phyloP scores from a whole-genome alignment of 2,113 vertebrate genomes.

The Acrocephalus arundinaceus region DNA sequence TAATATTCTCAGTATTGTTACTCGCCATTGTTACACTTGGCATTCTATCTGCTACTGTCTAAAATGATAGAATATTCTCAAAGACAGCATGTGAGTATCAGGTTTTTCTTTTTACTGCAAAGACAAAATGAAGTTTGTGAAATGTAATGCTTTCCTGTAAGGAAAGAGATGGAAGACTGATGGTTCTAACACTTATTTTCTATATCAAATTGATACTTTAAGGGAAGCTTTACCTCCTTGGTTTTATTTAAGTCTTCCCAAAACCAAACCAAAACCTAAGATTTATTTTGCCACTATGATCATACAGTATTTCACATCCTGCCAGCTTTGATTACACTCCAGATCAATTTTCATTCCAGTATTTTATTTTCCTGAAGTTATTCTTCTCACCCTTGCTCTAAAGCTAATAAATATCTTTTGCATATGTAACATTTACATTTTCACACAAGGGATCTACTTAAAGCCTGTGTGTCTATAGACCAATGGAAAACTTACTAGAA shows the following conservation, averaged over 20 bases:
- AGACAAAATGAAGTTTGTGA: not conserved
- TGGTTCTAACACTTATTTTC: not conserved
- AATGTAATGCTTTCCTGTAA: not conserved
- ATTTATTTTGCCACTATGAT: not conserved
- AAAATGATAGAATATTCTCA: not conserved
- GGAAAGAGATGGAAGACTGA: not conserved
- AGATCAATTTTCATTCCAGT: not conserved
- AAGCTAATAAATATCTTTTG: not conserved
- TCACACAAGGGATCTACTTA: not conserved
- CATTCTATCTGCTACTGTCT: not conserved
- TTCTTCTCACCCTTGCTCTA: not conserved
- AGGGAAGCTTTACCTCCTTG: not conserved
- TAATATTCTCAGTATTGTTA: not conserved
- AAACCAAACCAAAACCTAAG: not conserved
- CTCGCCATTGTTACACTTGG: slow-evolving; percentile 23
- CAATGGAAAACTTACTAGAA: not conserved
- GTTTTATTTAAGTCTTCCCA: not conserved
- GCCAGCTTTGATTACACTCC: not conserved
- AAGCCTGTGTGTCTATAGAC: not conserved
- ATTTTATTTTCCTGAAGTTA: not conserved
- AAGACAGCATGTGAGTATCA: not conserved
- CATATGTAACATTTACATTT: not conserved
- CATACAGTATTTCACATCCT: not conserved
- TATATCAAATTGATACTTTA: not conserved
- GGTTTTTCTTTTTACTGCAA: not conserved